Evolutionary conservation across 2,888 invertebrate species (phyloP), one percentile per base, ranked within the genome.

Genomic region (Epinotia bilunana): DNA sequence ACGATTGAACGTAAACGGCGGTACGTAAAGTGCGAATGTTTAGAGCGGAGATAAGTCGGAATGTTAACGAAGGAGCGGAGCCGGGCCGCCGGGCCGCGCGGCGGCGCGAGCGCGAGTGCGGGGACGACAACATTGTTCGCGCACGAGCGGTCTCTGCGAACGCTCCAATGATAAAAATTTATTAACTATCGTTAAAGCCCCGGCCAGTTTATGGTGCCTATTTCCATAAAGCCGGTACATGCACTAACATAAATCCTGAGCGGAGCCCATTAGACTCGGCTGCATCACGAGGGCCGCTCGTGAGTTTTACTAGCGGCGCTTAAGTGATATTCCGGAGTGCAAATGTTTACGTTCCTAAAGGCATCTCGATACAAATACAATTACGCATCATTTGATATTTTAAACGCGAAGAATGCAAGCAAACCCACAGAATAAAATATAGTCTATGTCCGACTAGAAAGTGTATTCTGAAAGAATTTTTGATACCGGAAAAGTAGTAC

Each of bases 261-360:
- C 79, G 84, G 84, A 86, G 88, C 88, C 86, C 90, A 95, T 95
- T 95, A 95, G 95, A 94, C 94, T 95, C 94, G 94, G 96, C 95
- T 83, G 87, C 86, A 87, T 84, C 74, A 71, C 79, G 81, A 80
- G 81, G 82, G 79, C 80, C 77, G 81, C 81, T 83, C 80, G 79
- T 76, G 77, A 79, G 83, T 85, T 86, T 86, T 84, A 86, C 84
- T 82, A 79, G 80, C 84, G 77, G 79, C 79, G 79, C 82, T 86
- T 82, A 85, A 86, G 81, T 82, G 84, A 86, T 85, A 84, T 84
- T 84, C 75, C 78, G 79, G 82, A 82, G 84, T 84, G 84, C 83
- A 81, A 85, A 84, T 82, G 84, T 84, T 84, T 81, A 82, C 83
- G 83, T 83, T 84, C 80, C 77, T 80, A 87, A 86, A 86, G 83